A percentile compares a stretch with the other conserved stretches of the same genome.
phyloP scores from a whole-genome alignment of 2,888 invertebrate species.

The Apamea anceps region DNA sequence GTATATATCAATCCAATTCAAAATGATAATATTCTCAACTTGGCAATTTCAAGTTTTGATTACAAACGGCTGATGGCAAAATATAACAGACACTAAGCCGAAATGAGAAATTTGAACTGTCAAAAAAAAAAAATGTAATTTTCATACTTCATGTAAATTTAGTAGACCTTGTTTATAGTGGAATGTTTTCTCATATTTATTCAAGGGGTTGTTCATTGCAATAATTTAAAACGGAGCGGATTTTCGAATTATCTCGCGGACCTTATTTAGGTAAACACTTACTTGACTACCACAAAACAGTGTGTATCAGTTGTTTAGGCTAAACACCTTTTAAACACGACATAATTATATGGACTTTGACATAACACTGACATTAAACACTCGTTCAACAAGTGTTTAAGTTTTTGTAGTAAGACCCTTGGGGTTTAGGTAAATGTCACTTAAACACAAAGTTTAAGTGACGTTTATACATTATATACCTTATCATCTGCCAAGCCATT shows the following conservation, averaged over 20 bases:
- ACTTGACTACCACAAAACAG: too few relatives aligned
- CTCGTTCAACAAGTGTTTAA: too few relatives aligned
- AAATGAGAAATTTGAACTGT: slow-evolving; percentile 11
- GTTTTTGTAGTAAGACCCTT: too few relatives aligned
- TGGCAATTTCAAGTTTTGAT: slow-evolving; percentile 47
- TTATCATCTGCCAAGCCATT: too few relatives aligned
- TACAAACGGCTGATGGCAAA: slow-evolving; percentile 7
- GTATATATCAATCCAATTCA: slow-evolving; percentile 17
- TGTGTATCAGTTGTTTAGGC: too few relatives aligned
- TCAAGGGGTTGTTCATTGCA: slow-evolving; percentile 7
- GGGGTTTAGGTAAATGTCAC: too few relatives aligned
- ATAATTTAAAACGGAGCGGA: background rate
- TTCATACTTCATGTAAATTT: slow-evolving; percentile 12
- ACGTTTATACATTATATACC: background rate
- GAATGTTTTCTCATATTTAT: slow-evolving; percentile 9
- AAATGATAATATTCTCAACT: slow-evolving; percentile 19
- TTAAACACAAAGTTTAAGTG: background rate
- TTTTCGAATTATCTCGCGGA: background rate
- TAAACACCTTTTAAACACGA: too few relatives aligned
- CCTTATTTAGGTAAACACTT: background rate
- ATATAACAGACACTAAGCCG: slow-evolving; percentile 3
- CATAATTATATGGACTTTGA: too few relatives aligned
- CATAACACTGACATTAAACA: too few relatives aligned
- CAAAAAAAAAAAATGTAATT: slow-evolving; percentile 33
- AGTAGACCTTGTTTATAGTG: background rate